A percentile compares a stretch with the other conserved stretches of the same genome.
phyloP scores from a whole-genome alignment of 2,113 vertebrate genomes.

The Sander lucioperca region DNA sequence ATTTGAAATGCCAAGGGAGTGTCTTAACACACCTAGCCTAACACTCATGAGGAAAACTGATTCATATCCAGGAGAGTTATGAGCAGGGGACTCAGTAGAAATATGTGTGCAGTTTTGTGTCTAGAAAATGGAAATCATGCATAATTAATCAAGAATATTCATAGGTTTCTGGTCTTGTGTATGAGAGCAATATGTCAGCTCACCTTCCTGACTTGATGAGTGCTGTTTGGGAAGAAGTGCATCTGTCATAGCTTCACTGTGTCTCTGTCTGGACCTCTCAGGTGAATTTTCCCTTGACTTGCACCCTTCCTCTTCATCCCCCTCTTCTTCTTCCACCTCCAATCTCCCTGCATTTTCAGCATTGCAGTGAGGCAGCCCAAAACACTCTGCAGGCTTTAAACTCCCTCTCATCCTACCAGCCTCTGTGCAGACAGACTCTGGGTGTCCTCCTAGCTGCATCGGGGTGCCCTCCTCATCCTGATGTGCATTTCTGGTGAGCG shows the following conservation, averaged over 20 bases:
- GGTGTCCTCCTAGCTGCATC: constrained; percentile 80
- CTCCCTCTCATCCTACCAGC: constrained; percentile 83
- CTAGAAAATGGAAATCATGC: neutral
- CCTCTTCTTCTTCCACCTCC: constrained; percentile 27
- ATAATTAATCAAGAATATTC: neutral
- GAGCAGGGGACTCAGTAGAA: neutral
- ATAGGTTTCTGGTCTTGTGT: neutral
- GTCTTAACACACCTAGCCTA: constrained; percentile 5
- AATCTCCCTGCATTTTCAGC: constrained; percentile 53
- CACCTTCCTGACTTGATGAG: constrained; percentile 67
- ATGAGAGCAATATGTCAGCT: neutral
- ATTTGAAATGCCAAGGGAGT: constrained; percentile 5
- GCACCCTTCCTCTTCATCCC: constrained; percentile 6
- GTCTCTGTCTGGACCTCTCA: constrained; percentile 23
- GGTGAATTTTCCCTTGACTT: constrained; percentile 25
- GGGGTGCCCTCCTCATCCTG: constrained; percentile 80
- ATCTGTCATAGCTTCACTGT: constrained; percentile 49
- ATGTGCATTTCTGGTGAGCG: constrained; percentile 69
- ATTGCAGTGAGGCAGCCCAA: constrained; percentile 78
- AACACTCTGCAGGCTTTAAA: constrained; percentile 68
- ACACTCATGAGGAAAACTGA: neutral
- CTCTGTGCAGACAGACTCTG: constrained; percentile 78
- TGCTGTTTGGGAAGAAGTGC: constrained; percentile 47
- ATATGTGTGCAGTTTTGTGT: neutral
- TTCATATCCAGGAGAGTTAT: neutral